Evolutionary conservation across 2,113 vertebrate species (phyloP).

Genomic region (Tragelaphus imberbis): DNA sequence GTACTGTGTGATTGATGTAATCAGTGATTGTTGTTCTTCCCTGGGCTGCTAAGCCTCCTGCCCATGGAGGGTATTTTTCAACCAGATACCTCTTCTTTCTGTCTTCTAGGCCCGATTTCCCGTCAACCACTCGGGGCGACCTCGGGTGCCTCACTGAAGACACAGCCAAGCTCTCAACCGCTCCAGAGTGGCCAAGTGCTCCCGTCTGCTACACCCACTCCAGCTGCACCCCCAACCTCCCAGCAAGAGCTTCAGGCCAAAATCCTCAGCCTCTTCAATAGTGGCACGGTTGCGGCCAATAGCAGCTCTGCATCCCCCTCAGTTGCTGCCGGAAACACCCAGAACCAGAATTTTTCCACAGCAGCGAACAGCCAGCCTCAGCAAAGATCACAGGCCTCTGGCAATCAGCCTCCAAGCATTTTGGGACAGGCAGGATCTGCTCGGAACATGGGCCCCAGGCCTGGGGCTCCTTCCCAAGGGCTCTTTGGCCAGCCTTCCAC

Average conservation of each 20-base stretch:
- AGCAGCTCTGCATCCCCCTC: constrained; percentile 75
- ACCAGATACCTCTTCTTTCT: constrained; percentile 52
- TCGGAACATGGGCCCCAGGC: constrained; percentile 76
- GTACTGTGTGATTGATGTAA: constrained; percentile 43
- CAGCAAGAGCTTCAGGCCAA: constrained; percentile 98
- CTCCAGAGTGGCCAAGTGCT: constrained; percentile 81
- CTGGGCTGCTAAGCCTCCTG: constrained; percentile 47
- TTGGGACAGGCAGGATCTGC: constrained; percentile 75
- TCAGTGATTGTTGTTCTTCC: constrained; percentile 58
- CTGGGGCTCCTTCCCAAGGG: constrained; percentile 75
- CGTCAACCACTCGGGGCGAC: constrained; percentile 78
- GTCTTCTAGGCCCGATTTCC: constrained; percentile 77
- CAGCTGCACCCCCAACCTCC: constrained; percentile 75
- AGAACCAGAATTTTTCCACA: constrained; percentile 82
- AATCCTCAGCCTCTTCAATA: constrained; percentile 98
- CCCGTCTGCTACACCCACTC: constrained; percentile 75
- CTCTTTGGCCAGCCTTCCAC: constrained; percentile 78
- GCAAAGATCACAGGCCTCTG: constrained; percentile 80
- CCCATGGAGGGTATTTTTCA: constrained; percentile 58
- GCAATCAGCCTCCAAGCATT: constrained; percentile 77
- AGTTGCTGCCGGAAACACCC: constrained; percentile 48
- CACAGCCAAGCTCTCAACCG: constrained; percentile 73
- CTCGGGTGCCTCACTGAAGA: constrained; percentile 77
- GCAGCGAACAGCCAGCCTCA: constrained; percentile 70
- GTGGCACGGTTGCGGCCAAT: constrained; percentile 83